These are phyloP conservation scores for Pilophorus perplexus DNA, from an alignment of 2,888 invertebrate species.

Conservation along the genomic window DNA sequence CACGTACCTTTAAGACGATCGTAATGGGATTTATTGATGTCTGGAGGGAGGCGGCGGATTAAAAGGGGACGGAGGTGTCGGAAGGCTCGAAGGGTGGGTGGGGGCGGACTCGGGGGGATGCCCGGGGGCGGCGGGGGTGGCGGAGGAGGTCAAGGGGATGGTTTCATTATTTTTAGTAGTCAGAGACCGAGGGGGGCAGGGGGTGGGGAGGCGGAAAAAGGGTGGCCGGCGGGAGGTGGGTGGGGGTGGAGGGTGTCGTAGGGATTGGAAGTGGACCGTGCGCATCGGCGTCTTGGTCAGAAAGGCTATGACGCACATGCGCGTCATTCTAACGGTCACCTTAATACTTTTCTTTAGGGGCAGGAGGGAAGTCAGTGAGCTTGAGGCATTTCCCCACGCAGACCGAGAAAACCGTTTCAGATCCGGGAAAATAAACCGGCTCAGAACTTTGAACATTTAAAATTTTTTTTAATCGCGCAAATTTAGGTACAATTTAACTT, in stretches of 20 bases:
- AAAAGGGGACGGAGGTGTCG: constrained; percentile 4
- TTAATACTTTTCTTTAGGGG: constrained; percentile 37
- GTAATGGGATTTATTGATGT: constrained; percentile 40
- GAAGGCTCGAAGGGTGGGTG: not conserved
- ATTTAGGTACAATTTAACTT: no score
- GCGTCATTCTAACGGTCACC: constrained; percentile 41
- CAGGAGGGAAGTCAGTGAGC: constrained; percentile 36
- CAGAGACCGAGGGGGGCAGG: no score
- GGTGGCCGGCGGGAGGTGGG: not conserved
- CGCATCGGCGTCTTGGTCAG: constrained; percentile 40
- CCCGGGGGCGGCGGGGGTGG: not conserved
- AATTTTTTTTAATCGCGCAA: no score
- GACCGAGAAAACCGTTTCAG: no score
- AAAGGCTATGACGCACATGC: constrained; percentile 40
- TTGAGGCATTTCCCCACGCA: constrained; percentile 30
- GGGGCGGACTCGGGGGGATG: not conserved
- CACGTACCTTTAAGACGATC: no score
- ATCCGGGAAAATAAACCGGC: no score
- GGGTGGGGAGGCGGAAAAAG: not conserved
- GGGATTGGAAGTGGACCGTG: constrained; percentile 40
- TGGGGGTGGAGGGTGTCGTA: constrained; percentile 19
- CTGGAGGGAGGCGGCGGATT: constrained; percentile 1
- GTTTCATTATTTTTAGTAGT: constrained; percentile 40
- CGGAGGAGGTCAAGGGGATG: constrained; percentile 34
- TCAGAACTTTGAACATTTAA: not conserved